phyloP scores from a whole-genome alignment of 2,888 invertebrate genomes.

The Oscheius sp. region DNA sequence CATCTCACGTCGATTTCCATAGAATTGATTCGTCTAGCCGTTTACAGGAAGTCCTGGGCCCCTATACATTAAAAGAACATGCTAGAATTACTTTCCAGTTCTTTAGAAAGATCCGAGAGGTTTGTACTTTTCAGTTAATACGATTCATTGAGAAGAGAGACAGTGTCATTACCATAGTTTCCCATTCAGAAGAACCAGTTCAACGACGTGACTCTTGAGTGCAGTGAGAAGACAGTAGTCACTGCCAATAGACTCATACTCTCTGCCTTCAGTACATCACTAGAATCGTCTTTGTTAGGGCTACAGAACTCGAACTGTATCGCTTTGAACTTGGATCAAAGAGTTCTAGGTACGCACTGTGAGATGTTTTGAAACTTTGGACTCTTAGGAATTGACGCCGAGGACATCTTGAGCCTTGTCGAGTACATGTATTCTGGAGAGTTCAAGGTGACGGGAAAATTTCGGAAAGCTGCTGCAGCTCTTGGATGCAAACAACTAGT shows the following conservation, averaged over 20 bases:
- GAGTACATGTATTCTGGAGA: conserved; percentile 52
- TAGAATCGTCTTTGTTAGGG: conserved; percentile 47
- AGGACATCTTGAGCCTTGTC: conserved; percentile 43
- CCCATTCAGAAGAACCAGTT: conserved; percentile 23
- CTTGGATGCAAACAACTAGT: conserved; percentile 27
- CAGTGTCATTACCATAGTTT: background rate
- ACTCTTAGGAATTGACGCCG: conserved; percentile 38
- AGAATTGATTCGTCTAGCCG: too few species aligned
- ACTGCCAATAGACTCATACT: conserved; percentile 57
- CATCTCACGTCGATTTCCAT: background rate
- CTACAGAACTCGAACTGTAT: conserved; percentile 33
- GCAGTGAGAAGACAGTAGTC: conserved; percentile 40
- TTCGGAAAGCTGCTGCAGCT: conserved; percentile 13
- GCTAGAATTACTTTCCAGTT: conserved; percentile 29
- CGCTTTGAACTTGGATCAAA: conserved; percentile 11
- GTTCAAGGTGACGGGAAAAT: conserved; percentile 2
- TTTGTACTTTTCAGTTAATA: conserved; percentile 6
- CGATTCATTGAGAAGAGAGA: background rate
- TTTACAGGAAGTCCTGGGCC: background rate
- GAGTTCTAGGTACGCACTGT: conserved; percentile 22
- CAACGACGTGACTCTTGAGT: conserved; percentile 48
- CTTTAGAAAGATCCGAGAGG: conserved; percentile 24
- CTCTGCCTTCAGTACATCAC: conserved; percentile 52
- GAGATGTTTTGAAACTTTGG: background rate
- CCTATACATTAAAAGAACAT: conserved; percentile 26